Conservation (phyloP, 2,888 invertebrate species). For the Camponotus fellah region DNA sequence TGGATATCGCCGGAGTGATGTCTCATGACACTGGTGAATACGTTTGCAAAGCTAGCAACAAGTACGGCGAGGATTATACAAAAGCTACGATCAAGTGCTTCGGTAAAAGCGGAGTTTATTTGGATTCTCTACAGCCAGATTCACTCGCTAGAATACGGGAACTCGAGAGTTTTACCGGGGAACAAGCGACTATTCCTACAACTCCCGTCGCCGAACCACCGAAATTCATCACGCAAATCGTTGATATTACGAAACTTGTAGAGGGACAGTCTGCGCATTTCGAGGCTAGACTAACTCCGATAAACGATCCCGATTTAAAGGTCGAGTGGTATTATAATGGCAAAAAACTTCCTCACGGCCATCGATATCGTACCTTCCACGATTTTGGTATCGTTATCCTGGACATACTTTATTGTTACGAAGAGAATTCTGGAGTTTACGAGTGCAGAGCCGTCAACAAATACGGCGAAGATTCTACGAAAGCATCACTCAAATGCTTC, state of each 20-base stretch:
- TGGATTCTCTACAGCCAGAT: slow-evolving; percentile 96
- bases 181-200: slow-evolving; percentile 89
- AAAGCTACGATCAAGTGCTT: slow-evolving; percentile 94
- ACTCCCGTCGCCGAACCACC: slow-evolving; percentile 93
- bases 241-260: slow-evolving; percentile 93
- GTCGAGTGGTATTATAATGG: slow-evolving; percentile 99
- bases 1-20: slow-evolving; percentile 98
- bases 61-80: slow-evolving; percentile 96
- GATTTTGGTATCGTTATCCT: slow-evolving; percentile 98
- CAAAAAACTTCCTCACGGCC: slow-evolving; percentile 96
- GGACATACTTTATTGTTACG: slow-evolving; percentile 98
- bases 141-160: slow-evolving; percentile 95
- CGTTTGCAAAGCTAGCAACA: slow-evolving; percentile 96
- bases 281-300: slow-evolving; percentile 96
- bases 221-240: slow-evolving; percentile 95
- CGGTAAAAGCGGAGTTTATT: slow-evolving; percentile 94
- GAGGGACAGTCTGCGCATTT: slow-evolving; percentile 98
- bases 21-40: slow-evolving; percentile 97
- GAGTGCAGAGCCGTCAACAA: slow-evolving; percentile 97
- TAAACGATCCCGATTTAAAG: slow-evolving; percentile 97
- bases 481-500: slow-evolving; percentile 94
- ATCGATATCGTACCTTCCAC: slow-evolving; percentile 98
- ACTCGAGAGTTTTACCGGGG: slow-evolving; percentile 91
- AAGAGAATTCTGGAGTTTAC: slow-evolving; percentile 97
- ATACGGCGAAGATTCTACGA: slow-evolving; percentile 95